phyloP scores from a whole-genome alignment of 2,113 vertebrate genomes.

The Trogon surrucura region DNA sequence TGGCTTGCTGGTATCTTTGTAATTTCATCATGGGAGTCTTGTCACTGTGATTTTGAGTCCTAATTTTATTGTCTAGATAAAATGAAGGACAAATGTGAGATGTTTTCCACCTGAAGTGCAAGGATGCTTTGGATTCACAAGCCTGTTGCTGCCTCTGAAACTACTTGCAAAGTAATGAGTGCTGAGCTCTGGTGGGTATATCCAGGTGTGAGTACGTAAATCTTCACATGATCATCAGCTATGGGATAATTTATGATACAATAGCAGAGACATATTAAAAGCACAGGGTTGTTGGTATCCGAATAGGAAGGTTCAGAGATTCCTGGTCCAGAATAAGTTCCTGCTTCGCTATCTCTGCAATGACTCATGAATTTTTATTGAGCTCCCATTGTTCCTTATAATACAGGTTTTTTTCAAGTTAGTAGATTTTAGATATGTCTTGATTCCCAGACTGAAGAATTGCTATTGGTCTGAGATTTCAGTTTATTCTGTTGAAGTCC shows the following conservation, averaged over 20 bases:
- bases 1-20: background rate
- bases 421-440: background rate
- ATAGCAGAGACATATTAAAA: background rate
- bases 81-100: background rate
- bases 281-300: background rate
- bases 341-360: background rate
- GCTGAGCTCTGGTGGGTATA: background rate
- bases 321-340: background rate
- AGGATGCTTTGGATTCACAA: background rate
- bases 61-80: slow-evolving; percentile 8
- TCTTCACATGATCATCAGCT: background rate
- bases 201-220: background rate
- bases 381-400: background rate
- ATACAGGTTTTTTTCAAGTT: background rate
- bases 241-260: background rate
- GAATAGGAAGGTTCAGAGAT: background rate
- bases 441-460: background rate
- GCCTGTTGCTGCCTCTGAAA: background rate
- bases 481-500: background rate
- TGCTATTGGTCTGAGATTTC: background rate
- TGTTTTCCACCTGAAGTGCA: background rate
- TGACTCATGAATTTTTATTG: background rate
- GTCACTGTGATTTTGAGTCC: background rate
- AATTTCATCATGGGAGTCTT: background rate
- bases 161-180: background rate